phyloP scores from a whole-genome alignment of 2,113 vertebrate genomes.

The Chroicocephalus ridibundus region DNA sequence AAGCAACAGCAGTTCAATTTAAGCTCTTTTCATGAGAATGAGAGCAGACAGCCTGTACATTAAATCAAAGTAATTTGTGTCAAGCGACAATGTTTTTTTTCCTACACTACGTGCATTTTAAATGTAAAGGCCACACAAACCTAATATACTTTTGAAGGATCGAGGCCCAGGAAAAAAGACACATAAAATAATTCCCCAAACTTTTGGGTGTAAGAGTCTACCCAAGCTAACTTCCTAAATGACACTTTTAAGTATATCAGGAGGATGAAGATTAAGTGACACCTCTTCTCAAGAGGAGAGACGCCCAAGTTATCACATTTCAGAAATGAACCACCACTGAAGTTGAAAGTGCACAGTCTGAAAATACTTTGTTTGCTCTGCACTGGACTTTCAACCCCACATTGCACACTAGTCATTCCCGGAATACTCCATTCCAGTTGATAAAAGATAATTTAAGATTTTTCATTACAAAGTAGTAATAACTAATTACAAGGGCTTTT shows the following conservation, averaged over 20 bases:
- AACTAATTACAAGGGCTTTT: not conserved
- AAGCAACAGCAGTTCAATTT: not conserved
- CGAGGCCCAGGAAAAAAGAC: not conserved
- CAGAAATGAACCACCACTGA: not conserved
- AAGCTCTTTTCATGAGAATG: not conserved
- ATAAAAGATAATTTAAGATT: not conserved
- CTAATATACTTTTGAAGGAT: not conserved
- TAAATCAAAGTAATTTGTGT: not conserved
- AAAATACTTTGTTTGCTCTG: constrained; percentile 38
- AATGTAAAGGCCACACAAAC: not conserved
- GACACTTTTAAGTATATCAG: not conserved
- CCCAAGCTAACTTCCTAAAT: not conserved
- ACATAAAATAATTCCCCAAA: not conserved
- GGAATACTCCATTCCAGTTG: not conserved
- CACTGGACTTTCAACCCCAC: constrained; percentile 44
- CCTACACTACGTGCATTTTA: not conserved
- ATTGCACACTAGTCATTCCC: not conserved
- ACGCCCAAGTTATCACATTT: not conserved
- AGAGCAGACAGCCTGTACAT: not conserved
- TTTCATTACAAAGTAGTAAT: not conserved
- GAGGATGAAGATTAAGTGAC: not conserved
- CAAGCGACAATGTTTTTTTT: not conserved
- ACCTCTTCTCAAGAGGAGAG: not conserved
- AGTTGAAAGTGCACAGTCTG: not conserved
- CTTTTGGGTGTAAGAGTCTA: not conserved